A percentile compares a stretch with the other conserved stretches of the same genome.
These are phyloP conservation scores for Euplagia quadripunctaria DNA, from an alignment of 2,888 invertebrate species.

Conservation along the genomic window DNA sequence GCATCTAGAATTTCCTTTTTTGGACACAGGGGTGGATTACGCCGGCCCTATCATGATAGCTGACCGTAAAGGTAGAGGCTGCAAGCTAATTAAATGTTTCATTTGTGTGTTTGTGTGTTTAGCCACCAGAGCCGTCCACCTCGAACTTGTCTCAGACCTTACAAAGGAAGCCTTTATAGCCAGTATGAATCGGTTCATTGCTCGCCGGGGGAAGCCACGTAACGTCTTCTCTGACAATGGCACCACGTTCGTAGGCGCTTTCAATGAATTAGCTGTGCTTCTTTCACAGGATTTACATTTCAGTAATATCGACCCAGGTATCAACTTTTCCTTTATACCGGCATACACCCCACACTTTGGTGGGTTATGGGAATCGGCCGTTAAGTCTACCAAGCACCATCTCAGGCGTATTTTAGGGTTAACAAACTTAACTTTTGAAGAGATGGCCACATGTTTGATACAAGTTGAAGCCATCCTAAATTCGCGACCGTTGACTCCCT, in stretches of 20 bases:
- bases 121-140: slow-evolving; percentile 33
- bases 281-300: slow-evolving; percentile 5
- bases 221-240: too few species aligned
- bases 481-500: slow-evolving; percentile 17
- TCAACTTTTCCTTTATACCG: slow-evolving; percentile 14
- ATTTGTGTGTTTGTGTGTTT: slow-evolving; percentile 44
- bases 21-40: slow-evolving; percentile 24
- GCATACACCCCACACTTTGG: slow-evolving; percentile 19
- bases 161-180: slow-evolving; percentile 34
- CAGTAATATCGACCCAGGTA: slow-evolving; percentile 8
- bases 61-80: slow-evolving; percentile 37
- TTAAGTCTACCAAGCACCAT: slow-evolving; percentile 9
- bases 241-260: too few species aligned
- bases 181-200: slow-evolving; percentile 28
- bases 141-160: slow-evolving; percentile 43
- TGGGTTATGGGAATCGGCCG: slow-evolving; percentile 15
- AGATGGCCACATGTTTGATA: slow-evolving; percentile 19
- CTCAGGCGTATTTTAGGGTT: slow-evolving; percentile 11
- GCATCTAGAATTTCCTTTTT: neutral
- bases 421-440: slow-evolving; percentile 23
- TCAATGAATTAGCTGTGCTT: neutral
- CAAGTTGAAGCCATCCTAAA: slow-evolving; percentile 22
- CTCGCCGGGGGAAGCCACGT: too few species aligned
- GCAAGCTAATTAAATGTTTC: slow-evolving; percentile 39
- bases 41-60: slow-evolving; percentile 22